These are phyloP conservation scores for Bryconaethiops microstoma DNA, from an alignment of 2,797 vertebrate species.

Conservation along the genomic window DNA sequence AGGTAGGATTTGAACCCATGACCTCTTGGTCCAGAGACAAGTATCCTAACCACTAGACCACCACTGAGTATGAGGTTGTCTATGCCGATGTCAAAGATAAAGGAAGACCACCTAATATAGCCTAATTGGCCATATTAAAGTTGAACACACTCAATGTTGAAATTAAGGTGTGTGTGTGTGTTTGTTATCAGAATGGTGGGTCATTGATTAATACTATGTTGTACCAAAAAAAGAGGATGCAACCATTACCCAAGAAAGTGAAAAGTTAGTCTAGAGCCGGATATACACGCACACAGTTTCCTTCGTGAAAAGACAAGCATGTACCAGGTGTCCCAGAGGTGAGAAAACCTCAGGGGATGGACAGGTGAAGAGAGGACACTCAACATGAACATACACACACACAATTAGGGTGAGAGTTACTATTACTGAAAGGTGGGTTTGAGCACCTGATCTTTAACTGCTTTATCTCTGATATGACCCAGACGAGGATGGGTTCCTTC, in stretches of 20 bases:
- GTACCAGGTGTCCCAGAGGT: constrained; percentile 45
- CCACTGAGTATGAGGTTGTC: too few species aligned
- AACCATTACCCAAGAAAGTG: neutral
- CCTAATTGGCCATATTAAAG: too few species aligned
- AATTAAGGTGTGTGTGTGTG: too few species aligned
- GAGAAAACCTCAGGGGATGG: constrained; percentile 31
- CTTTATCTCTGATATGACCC: too few species aligned
- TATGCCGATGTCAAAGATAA: too few species aligned
- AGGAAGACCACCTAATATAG: too few species aligned
- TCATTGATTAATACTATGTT: too few species aligned
- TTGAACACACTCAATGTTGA: too few species aligned
- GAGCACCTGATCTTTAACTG: neutral
- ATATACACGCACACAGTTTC: neutral
- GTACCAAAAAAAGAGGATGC: neutral
- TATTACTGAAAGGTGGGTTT: neutral
- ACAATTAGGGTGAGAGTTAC: neutral
- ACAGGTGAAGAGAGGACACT: constrained; percentile 9
- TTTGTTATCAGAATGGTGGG: too few species aligned
- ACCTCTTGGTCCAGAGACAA: too few species aligned
- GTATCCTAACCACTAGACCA: too few species aligned
- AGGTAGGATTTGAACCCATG: too few species aligned
- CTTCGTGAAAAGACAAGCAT: neutral
- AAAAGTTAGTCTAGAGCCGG: neutral
- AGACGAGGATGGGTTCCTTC: neutral
- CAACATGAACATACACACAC: constrained; percentile 12